phyloP scores from a whole-genome alignment of 23 tunicate species.

The Styela clava region DNA sequence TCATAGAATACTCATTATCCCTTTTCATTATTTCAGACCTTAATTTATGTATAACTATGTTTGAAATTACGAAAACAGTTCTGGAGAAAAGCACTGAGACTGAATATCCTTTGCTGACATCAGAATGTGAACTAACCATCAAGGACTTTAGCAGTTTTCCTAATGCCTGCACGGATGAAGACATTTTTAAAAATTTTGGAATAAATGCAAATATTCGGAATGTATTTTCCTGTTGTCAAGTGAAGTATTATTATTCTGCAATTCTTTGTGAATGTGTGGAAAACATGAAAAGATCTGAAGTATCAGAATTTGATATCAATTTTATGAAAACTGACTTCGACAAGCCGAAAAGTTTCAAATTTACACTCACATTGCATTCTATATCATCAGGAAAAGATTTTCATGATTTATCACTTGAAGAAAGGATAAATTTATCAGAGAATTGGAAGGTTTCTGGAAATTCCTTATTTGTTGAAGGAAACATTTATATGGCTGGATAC shows the following conservation, averaged over 20 bases:
- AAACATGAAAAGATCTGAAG: slow-evolving; percentile 11
- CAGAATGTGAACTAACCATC: neutral
- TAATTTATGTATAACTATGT: no score
- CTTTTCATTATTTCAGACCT: no score
- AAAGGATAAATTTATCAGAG: neutral
- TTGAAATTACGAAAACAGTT: neutral
- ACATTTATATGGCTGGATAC: slow-evolving; percentile 25
- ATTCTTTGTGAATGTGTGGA: neutral
- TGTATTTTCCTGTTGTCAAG: neutral
- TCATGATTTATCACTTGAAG: neutral
- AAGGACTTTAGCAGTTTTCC: neutral
- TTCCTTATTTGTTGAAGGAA: neutral
- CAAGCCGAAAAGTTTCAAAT: neutral
- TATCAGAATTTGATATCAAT: neutral
- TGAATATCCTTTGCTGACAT: neutral
- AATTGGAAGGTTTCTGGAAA: slow-evolving; percentile 9
- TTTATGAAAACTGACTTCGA: neutral
- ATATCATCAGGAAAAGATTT: neutral
- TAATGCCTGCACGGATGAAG: neutral
- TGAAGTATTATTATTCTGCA: neutral
- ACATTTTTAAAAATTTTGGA: no score
- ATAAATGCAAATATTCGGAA: neutral
- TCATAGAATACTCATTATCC: no score
- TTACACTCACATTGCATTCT: neutral
- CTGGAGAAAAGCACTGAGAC: neutral